These are phyloP conservation scores for Aethina tumida DNA, from an alignment of 1,140 invertebrate species.

Conservation along the genomic window DNA sequence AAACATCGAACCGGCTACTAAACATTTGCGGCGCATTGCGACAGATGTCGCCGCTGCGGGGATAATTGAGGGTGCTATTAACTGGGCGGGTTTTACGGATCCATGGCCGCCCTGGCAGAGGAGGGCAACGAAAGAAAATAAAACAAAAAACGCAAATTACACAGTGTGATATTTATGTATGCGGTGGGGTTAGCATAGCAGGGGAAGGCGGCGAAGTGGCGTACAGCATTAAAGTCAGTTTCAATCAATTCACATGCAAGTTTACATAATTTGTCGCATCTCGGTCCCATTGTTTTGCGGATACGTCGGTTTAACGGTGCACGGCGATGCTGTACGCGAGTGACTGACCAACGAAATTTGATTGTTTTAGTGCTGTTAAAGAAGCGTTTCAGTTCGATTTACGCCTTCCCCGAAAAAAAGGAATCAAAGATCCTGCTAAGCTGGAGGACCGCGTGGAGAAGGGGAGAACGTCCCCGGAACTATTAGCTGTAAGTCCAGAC, in stretches of 20 bases:
- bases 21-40: slow-evolving; percentile 1
- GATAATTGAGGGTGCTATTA: slow-evolving; percentile 38
- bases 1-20: too few species aligned
- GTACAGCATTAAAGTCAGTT: slow-evolving; percentile 37
- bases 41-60: slow-evolving; percentile 23
- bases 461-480: slow-evolving; percentile 34
- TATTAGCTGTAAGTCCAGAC: slow-evolving; percentile 30
- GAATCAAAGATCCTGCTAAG: slow-evolving; percentile 21
- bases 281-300: not conserved
- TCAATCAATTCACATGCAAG: slow-evolving; percentile 38
- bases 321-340: slow-evolving; percentile 18
- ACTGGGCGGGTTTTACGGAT: slow-evolving; percentile 38
- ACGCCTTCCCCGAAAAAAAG: not conserved
- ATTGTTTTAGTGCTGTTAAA: slow-evolving; percentile 14
- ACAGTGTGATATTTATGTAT: slow-evolving; percentile 36
- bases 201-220: slow-evolving; percentile 33
- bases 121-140: slow-evolving; percentile 35
- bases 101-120: slow-evolving; percentile 37
- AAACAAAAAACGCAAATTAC: slow-evolving; percentile 37
- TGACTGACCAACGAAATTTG: slow-evolving; percentile 16
- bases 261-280: slow-evolving; percentile 16
- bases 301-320: not conserved
- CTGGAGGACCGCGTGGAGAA: slow-evolving; percentile 35
- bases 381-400: slow-evolving; percentile 2
- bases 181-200: slow-evolving; percentile 33